Percentiles rank a stretch among this genome's conserved stretches.
These are phyloP conservation scores for Orchesella flavescens DNA, from an alignment of 2,888 invertebrate genomes.

Conservation along the genomic window DNA sequence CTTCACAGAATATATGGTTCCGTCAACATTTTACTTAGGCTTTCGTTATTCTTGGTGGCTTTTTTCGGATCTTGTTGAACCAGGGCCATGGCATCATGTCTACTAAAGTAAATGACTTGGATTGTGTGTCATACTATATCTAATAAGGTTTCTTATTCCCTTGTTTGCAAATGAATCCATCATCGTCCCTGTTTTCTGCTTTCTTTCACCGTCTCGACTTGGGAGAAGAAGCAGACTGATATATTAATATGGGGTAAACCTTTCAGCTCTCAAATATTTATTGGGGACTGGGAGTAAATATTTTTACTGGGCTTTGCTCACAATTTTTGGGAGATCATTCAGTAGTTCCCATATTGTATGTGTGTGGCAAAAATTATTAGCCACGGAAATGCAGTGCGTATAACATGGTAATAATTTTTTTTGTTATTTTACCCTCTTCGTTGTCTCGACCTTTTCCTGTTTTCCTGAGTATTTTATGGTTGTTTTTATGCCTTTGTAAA, in stretches of 20 bases:
- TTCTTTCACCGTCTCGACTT: constrained; percentile 2
- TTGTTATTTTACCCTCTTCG: background rate
- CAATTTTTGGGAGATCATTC: background rate
- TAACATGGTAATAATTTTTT: background rate
- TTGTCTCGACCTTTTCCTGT: background rate
- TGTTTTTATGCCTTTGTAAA: constrained; percentile 15
- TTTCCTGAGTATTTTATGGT: constrained; percentile 21
- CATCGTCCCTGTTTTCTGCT: background rate
- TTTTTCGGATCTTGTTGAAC: too few species aligned
- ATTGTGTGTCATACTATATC: background rate
- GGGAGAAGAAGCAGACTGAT: background rate
- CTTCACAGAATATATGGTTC: too few species aligned
- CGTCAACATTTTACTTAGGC: too few species aligned
- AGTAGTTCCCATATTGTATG: background rate
- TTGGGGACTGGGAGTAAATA: background rate
- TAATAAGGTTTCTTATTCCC: background rate
- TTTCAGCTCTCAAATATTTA: constrained; percentile 22
- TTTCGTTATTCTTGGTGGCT: too few species aligned
- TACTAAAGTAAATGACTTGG: background rate
- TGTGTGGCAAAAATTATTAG: constrained; percentile 4
- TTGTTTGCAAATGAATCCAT: constrained; percentile 24
- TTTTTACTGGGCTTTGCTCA: background rate
- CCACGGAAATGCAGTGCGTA: too few species aligned
- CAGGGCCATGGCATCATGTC: too few species aligned
- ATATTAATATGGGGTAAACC: background rate